phyloP scores from a whole-genome alignment of 92 coral and sea anemone species.

The Palythoa grandiflora region DNA sequence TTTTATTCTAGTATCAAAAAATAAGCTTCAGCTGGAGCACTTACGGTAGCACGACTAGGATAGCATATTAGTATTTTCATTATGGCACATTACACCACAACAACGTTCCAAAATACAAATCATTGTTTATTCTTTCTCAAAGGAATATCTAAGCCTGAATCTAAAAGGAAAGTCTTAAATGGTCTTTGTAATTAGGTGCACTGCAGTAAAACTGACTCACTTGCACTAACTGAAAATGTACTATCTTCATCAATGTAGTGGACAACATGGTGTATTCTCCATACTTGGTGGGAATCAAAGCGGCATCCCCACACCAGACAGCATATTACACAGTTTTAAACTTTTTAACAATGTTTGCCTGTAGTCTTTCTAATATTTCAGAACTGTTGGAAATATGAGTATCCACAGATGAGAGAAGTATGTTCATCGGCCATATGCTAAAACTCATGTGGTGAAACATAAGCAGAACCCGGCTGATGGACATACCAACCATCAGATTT shows the following conservation, averaged over 20 bases:
- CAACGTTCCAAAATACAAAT: too few relatives aligned
- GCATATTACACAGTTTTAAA: too few relatives aligned
- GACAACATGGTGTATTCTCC: not conserved
- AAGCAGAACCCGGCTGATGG: constrained; percentile 9
- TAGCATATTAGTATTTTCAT: too few relatives aligned
- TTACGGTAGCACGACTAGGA: too few relatives aligned
- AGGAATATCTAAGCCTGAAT: too few relatives aligned
- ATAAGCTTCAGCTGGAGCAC: too few relatives aligned
- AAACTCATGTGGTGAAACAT: constrained; percentile 24
- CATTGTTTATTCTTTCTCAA: too few relatives aligned
- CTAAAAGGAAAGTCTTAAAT: too few relatives aligned
- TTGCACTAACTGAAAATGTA: not conserved
- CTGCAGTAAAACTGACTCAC: not conserved
- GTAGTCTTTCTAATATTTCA: not conserved
- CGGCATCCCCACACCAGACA: not conserved
- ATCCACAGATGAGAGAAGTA: not conserved
- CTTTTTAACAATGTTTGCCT: not conserved
- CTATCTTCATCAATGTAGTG: not conserved
- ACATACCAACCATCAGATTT: constrained; percentile 1
- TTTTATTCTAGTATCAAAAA: too few relatives aligned
- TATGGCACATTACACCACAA: too few relatives aligned
- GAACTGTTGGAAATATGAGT: not conserved
- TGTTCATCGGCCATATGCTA: not conserved
- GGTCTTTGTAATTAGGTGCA: too few relatives aligned
- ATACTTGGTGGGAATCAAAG: not conserved